Evolutionary conservation across 2,113 vertebrate genomes (phyloP).

Genomic region (Rutilus rutilus): DNA sequence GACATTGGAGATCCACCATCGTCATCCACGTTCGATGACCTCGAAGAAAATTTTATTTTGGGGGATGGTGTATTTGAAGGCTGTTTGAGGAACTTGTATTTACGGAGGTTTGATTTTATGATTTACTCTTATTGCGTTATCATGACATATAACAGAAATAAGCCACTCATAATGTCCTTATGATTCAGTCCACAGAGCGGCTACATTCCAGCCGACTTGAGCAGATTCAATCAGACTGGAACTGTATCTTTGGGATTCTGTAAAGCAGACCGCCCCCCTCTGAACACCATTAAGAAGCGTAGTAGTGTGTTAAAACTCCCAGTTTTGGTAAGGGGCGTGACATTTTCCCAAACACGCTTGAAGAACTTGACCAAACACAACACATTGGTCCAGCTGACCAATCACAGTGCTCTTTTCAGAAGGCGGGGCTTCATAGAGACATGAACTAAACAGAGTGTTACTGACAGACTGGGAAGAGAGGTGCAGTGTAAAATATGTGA

Average conservation of each 20-base stretch:
- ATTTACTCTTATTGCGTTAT: background rate
- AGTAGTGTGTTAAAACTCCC: no score
- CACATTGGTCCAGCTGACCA: no score
- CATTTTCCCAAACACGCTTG: no score
- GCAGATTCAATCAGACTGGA: conserved; percentile 63
- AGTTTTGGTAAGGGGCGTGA: no score
- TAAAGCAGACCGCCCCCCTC: conserved; percentile 57
- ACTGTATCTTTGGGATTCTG: conserved; percentile 74
- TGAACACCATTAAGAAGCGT: conserved; percentile 34
- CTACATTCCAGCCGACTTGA: conserved; percentile 76
- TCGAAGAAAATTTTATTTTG: conserved; percentile 63
- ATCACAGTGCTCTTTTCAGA: no score
- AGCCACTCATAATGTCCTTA: background rate
- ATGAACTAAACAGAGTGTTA: no score
- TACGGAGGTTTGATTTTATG: conserved; percentile 73
- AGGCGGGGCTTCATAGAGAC: no score
- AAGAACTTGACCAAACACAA: no score
- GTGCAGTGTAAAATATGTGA: no score
- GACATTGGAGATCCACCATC: conserved; percentile 33
- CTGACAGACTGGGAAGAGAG: no score
- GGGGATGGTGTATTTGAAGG: conserved; percentile 76
- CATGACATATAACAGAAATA: background rate
- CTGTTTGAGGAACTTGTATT: conserved; percentile 84
- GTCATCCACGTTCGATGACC: background rate
- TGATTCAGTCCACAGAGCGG: conserved; percentile 53